Percentiles rank a stretch among this genome's conserved stretches.
Conservation (phyloP, 2,797 vertebrate genomes). For the Perodicticus potto region DNA sequence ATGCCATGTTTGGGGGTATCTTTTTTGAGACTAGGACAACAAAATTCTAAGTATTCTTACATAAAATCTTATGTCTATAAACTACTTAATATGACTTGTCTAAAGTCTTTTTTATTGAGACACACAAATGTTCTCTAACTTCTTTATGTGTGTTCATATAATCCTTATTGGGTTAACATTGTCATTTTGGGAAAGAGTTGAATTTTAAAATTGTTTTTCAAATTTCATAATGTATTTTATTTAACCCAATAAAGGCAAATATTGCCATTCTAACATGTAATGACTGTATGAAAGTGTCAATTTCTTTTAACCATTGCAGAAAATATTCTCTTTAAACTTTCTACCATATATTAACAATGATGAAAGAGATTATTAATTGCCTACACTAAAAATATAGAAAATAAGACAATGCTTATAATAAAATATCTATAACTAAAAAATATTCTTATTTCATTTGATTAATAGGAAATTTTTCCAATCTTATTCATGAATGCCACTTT, state of each 20-base stretch:
- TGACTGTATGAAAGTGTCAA: too few species aligned
- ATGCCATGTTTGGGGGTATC: neutral
- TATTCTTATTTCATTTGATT: neutral
- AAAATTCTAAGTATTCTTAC: neutral
- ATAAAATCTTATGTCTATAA: neutral
- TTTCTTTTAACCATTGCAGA: neutral
- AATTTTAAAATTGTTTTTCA: neutral
- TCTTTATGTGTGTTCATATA: neutral
- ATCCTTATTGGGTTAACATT: neutral
- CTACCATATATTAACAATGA: neutral
- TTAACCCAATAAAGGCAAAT: too few species aligned
- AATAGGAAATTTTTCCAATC: neutral
- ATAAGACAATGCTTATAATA: neutral
- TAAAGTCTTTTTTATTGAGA: neutral
- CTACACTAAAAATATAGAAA: neutral
- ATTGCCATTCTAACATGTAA: too few species aligned
- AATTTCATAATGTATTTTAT: too few species aligned
- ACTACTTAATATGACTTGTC: neutral
- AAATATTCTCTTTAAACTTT: neutral
- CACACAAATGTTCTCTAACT: neutral
- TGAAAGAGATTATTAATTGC: neutral
- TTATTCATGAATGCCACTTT: neutral
- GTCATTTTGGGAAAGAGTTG: neutral
- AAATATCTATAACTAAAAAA: neutral
- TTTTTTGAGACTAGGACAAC: neutral